These are phyloP conservation scores for Pinctada fucata DNA, from an alignment of 2,888 invertebrate genomes.

Conservation along the genomic window DNA sequence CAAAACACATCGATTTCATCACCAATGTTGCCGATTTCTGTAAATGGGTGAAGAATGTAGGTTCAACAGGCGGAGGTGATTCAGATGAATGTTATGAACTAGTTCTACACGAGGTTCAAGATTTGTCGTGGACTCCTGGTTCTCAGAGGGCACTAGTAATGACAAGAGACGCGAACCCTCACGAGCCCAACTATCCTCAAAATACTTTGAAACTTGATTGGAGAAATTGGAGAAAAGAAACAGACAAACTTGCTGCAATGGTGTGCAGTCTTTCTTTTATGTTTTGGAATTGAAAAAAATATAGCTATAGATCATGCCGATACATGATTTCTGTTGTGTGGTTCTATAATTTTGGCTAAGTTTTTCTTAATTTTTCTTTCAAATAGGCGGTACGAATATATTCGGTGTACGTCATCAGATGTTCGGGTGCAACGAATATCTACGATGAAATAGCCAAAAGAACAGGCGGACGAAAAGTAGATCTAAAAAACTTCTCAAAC, in stretches of 20 bases:
- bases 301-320: slow-evolving; percentile 1
- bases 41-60: slow-evolving; percentile 59
- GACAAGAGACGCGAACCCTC: slow-evolving; percentile 73
- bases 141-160: slow-evolving; percentile 69
- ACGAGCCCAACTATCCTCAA: slow-evolving; percentile 57
- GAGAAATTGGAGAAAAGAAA: slow-evolving; percentile 68
- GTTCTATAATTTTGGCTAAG: too few relatives aligned
- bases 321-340: not conserved
- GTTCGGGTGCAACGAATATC: slow-evolving; percentile 48
- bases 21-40: slow-evolving; percentile 48
- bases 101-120: slow-evolving; percentile 68
- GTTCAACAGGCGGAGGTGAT: slow-evolving; percentile 69
- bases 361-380: not conserved
- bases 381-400: slow-evolving; percentile 60
- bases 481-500: slow-evolving; percentile 64
- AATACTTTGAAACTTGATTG: slow-evolving; percentile 67
- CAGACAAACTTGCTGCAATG: slow-evolving; percentile 50
- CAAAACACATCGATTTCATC: slow-evolving; percentile 52
- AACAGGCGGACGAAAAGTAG: slow-evolving; percentile 66
- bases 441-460: slow-evolving; percentile 59
- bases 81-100: slow-evolving; percentile 74
- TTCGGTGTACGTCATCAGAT: slow-evolving; percentile 51
- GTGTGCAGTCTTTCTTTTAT: slow-evolving; percentile 30
- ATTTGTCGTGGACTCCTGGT: slow-evolving; percentile 70
- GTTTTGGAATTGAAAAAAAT: not conserved